These are phyloP conservation scores for Phylloscopus trochiloides DNA, from an alignment of 2,113 vertebrate species.

Conservation along the genomic window DNA sequence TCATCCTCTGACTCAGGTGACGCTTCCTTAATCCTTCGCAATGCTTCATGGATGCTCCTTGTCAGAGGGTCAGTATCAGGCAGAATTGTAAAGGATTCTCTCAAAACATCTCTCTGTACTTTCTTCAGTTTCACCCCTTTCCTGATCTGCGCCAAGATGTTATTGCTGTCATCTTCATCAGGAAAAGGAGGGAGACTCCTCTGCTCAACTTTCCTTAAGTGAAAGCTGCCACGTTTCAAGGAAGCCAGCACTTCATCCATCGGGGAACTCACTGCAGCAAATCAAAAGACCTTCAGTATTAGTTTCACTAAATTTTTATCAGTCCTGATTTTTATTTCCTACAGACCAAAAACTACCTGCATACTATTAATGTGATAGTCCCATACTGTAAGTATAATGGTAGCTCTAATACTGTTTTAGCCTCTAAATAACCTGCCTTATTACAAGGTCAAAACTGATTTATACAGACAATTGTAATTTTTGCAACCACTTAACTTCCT, in stretches of 20 bases:
- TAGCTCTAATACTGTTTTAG: not conserved
- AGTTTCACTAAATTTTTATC: not conserved
- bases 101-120: slow-evolving; percentile 86
- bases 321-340: not conserved
- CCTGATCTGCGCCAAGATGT: slow-evolving; percentile 97
- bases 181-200: slow-evolving; percentile 90
- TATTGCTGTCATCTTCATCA: slow-evolving; percentile 91
- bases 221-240: slow-evolving; percentile 95
- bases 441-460: not conserved
- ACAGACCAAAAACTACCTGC: not conserved
- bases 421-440: not conserved
- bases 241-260: slow-evolving; percentile 99
- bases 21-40: slow-evolving; percentile 95
- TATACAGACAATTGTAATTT: not conserved
- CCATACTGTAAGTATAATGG: not conserved
- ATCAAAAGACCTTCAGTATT: slow-evolving; percentile 35
- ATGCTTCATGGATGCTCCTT: slow-evolving; percentile 95
- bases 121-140: slow-evolving; percentile 95
- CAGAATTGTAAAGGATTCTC: slow-evolving; percentile 79
- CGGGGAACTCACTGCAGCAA: slow-evolving; percentile 87
- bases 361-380: not conserved
- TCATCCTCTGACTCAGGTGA: slow-evolving; percentile 96
- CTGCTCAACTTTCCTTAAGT: slow-evolving; percentile 94
- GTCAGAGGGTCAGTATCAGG: slow-evolving; percentile 90
- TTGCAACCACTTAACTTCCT: not conserved